phyloP scores from a whole-genome alignment of 2,888 invertebrate species.

The Gisinianus flammeolus region DNA sequence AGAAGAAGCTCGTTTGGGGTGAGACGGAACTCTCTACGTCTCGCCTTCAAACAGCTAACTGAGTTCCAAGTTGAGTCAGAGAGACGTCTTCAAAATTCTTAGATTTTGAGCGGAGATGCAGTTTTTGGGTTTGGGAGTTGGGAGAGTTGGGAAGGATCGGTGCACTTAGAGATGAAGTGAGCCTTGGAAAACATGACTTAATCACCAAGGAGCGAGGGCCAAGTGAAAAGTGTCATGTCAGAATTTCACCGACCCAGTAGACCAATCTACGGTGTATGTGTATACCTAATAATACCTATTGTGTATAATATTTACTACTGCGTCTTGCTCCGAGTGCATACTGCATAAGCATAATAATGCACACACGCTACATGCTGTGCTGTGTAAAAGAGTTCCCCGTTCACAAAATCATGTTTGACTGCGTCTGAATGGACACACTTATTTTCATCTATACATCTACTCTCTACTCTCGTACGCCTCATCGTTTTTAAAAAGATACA shows the following conservation, averaged over 20 bases:
- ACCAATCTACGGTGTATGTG: constrained; percentile 12
- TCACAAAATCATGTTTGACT: no score
- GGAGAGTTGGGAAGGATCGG: not conserved
- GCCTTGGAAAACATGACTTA: constrained; percentile 48
- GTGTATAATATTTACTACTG: no score
- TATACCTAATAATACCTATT: not conserved
- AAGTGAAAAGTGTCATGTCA: constrained; percentile 46
- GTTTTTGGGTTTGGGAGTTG: not conserved
- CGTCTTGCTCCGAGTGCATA: no score
- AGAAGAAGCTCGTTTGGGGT: not conserved
- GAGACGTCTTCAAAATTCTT: not conserved
- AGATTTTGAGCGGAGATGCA: not conserved
- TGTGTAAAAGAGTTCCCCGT: no score
- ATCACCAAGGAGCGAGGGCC: constrained; percentile 16
- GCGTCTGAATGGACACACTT: not conserved
- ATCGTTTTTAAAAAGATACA: no score
- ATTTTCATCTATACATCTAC: not conserved
- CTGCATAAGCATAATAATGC: no score
- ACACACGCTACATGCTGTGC: no score
- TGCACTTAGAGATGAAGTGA: constrained; percentile 45
- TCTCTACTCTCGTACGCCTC: no score
- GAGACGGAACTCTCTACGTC: not conserved
- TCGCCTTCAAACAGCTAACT: not conserved
- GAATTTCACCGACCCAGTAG: no score
- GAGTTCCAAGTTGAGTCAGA: not conserved